phyloP scores from a whole-genome alignment of 2,888 invertebrate genomes.

The Nesidiocoris tenuis region DNA sequence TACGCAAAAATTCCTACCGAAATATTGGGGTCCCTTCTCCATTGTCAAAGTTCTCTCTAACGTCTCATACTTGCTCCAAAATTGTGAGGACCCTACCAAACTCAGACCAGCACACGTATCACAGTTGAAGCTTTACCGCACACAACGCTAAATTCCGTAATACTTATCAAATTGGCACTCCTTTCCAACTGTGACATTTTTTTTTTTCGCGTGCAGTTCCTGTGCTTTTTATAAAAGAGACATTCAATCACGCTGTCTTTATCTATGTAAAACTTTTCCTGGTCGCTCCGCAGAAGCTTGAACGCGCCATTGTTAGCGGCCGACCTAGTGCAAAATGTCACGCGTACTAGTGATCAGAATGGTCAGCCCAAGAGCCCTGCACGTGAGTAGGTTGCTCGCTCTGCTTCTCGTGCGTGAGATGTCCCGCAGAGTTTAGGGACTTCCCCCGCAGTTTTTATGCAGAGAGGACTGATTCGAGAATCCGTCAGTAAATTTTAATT shows the following conservation, averaged over 20 bases:
- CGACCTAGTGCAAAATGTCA: not conserved
- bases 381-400: no score
- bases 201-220: no score
- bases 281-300: no score
- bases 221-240: no score
- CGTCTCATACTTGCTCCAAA: constrained; percentile 5
- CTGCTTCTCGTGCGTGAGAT: no score
- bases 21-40: constrained; percentile 4
- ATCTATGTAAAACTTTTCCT: no score
- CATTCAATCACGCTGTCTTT: no score
- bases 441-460: constrained; percentile 7
- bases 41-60: constrained; percentile 1
- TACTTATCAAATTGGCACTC: no score
- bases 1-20: not conserved
- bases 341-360: not conserved
- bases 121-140: constrained; percentile 15
- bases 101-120: constrained; percentile 14
- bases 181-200: no score
- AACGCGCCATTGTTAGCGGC: not conserved
- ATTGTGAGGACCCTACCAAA: not conserved
- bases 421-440: constrained; percentile 2
- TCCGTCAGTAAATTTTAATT: no score
- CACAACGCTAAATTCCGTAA: not conserved
- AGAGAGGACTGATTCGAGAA: constrained; percentile 6
- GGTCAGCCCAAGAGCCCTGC: not conserved